These are phyloP conservation scores for Smutsia temminckii DNA, from an alignment of 2,797 vertebrate genomes.

Conservation along the genomic window DNA sequence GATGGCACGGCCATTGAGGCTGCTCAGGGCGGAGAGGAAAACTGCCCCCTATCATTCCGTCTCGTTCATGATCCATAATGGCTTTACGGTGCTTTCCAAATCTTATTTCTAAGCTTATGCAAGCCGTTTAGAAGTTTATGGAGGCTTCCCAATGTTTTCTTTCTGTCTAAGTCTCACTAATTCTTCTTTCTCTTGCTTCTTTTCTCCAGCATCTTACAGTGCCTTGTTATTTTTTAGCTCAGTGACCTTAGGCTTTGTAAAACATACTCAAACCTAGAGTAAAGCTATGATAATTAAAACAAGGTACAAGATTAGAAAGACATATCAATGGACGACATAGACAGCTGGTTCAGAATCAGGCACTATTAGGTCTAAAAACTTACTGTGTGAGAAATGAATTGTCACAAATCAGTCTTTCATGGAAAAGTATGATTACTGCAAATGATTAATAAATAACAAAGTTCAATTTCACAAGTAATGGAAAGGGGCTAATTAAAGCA, in stretches of 20 bases:
- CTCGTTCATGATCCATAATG: neutral
- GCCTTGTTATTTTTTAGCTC: neutral
- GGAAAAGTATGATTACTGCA: neutral
- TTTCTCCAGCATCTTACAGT: neutral
- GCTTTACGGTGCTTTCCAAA: neutral
- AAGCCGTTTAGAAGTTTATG: neutral
- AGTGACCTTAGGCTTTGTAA: slow-evolving; percentile 6
- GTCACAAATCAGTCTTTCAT: slow-evolving; percentile 13
- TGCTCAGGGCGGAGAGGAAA: neutral
- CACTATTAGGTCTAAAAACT: neutral
- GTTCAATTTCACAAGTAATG: neutral
- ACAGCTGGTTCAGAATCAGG: neutral
- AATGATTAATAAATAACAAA: slow-evolving; percentile 23
- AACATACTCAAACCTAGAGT: neutral
- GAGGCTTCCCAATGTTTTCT: neutral
- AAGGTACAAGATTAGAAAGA: neutral
- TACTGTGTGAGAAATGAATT: neutral
- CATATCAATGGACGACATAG: neutral
- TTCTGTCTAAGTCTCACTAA: neutral
- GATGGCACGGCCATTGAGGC: neutral
- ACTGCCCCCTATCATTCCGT: neutral
- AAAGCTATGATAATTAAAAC: neutral
- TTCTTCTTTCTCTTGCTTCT: neutral
- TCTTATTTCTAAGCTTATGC: neutral
- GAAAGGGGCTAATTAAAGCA: neutral